These are phyloP conservation scores for Adineta ricciae DNA, from an alignment of 2,888 invertebrate species.

Conservation along the genomic window DNA sequence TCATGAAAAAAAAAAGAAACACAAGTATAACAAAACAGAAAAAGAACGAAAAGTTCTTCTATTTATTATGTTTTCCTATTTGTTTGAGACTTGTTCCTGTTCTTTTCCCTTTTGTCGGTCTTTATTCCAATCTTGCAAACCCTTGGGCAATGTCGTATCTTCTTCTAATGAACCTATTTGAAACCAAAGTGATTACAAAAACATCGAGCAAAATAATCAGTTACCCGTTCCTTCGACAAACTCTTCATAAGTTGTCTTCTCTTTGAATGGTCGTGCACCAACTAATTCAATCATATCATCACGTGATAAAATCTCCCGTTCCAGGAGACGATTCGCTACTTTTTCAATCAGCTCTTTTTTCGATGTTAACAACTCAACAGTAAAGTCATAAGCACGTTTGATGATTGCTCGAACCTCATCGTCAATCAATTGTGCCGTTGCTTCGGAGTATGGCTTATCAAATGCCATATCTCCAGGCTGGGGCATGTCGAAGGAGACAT, in stretches of 20 bases:
- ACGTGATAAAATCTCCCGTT: slow-evolving; percentile 83
- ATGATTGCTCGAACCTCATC: slow-evolving; percentile 74
- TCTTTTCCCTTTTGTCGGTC: slow-evolving; percentile 36
- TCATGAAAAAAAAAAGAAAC: neutral
- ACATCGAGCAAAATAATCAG: neutral
- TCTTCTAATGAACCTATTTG: slow-evolving; percentile 94
- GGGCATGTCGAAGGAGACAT: slow-evolving; percentile 87
- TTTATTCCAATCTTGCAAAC: slow-evolving; percentile 82
- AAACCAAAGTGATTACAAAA: no score
- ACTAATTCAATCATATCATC: slow-evolving; percentile 94
- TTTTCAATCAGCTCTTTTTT: slow-evolving; percentile 78
- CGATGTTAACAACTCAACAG: slow-evolving; percentile 64
- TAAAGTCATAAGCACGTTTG: slow-evolving; percentile 66
- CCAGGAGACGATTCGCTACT: slow-evolving; percentile 76
- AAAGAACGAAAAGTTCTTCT: neutral
- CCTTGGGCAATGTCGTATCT: slow-evolving; percentile 83
- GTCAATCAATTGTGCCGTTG: slow-evolving; percentile 76
- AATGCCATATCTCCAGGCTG: slow-evolving; percentile 80
- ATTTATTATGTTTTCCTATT: neutral
- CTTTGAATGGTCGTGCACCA: slow-evolving; percentile 85
- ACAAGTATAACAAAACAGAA: neutral
- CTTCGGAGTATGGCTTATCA: slow-evolving; percentile 94
- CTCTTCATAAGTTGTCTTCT: slow-evolving; percentile 97
- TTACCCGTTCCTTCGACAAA: slow-evolving; percentile 69
- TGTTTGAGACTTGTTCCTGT: neutral